Evolutionary conservation across 2,113 vertebrate genomes (phyloP), one percentile per base, ranked within the genome.

Genomic region (Spermophilus dauricus): DNA sequence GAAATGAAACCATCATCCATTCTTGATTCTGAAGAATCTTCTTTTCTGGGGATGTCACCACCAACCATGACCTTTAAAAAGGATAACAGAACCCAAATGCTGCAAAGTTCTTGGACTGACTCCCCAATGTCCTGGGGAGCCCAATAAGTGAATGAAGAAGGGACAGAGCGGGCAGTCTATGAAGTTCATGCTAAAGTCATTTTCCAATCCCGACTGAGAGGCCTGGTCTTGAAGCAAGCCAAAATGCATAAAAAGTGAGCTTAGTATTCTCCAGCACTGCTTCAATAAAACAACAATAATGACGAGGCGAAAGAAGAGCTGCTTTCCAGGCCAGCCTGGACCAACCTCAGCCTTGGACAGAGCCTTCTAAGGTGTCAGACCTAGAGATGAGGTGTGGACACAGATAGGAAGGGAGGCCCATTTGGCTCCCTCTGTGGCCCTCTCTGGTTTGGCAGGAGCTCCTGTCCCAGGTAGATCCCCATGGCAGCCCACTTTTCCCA

Each of bases 221-320:
- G n/a, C 13, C 95, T 89, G 72, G 17, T 45, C 80, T 63, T n/a
- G 32, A 89, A 87, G 78, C 53, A 88, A 84, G 61, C 81, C 96
- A 96, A 77, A 42, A 32, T 67, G 53, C 94, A 91, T 63, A 83
- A 86, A 88, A 42, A 82, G 34, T 94, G 89, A 69, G 70, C 22
- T 63, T 22, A 32, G 78, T 45, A 4, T 69, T 83, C 82, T 96
- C 13, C 1, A 94, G 76, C 89, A 90, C 65, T 1, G 37, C 77
- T 75, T 90, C 72, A 82, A 90, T 81, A 88, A 75, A 94, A 70
- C 37, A 69, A 48, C 20, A 53, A 77, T 70, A 86, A 90, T 26
- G 91, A 56, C 2, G 53, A 85, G 72, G 16, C 61, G 78, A 63
- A 95, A 95, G 76, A 84, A 42, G 81, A 76, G 84, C 56, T 24